Evolutionary conservation across 2,113 vertebrate genomes (phyloP), one percentile per base, ranked within the genome.

Genomic region (Grammomys surdaster): DNA sequence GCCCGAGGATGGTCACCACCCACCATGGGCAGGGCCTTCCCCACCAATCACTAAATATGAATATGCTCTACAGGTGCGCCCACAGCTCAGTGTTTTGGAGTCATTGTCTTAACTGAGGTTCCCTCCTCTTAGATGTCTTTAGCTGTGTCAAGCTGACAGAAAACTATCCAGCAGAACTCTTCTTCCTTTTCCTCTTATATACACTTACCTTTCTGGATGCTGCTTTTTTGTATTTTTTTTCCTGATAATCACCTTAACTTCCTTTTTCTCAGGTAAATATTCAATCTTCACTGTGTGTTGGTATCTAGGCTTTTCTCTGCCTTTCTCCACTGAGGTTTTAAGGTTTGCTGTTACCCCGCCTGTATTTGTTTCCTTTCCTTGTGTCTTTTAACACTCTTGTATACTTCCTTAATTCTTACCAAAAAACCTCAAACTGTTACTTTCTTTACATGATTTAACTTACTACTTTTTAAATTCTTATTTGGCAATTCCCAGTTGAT

Each of bases 391-490:
- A 36, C 33, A 81, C 33, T n/a, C 78, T 24, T 56, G 48, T 8
- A 80, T 11, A 56, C 51, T 56, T 56, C 56, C 40, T 89, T 94
- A 91, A 86, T 65, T 97, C 31, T 86, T 48, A 75, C 14, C 13
- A 92, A 63, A 11, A 11, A 89, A 85, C 2, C 51, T 95, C 58
- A 89, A 36, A 90, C 76, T 93, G 16, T 87, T 82, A 46, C n/a
- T 92, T 95, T 94, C 63, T 40, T 28, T 17, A 90, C 33, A 46
- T 43, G 70, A 85, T 54, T 93, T 94, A 72, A 40, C 31, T 94
- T 12, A 77, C 63, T 54, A 10, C 9, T 81, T 56, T 28, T 48
- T 48, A 46, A 48, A 48, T 48, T 46, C 46, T 46, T 51, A 48
- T 16, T 48, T 77, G 43, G 26, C 46, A 51, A 51, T 51, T 28